A percentile compares a stretch with the other conserved stretches of the same genome.
phyloP scores from a whole-genome alignment of 2,797 vertebrate species.

The Pteronotus mesoamericanus region DNA sequence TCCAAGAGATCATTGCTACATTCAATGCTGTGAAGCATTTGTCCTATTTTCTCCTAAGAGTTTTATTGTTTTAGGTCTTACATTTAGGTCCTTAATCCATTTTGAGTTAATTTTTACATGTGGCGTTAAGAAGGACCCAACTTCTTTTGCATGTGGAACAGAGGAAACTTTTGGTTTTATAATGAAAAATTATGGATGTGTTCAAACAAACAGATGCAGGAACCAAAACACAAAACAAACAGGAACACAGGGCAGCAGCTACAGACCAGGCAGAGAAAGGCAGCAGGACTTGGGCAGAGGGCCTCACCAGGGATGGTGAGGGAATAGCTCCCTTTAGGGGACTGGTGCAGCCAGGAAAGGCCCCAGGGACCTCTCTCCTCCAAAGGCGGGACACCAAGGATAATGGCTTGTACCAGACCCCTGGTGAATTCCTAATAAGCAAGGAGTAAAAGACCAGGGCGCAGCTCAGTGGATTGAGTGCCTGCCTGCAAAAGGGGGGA shows the following conservation, averaged over 20 bases:
- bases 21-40: neutral
- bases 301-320: too few relatives aligned
- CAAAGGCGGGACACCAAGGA: too few relatives aligned
- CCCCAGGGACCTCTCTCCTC: too few relatives aligned
- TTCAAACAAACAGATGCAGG: neutral
- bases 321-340: neutral
- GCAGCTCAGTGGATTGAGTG: neutral
- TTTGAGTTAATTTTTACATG: neutral
- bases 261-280: neutral
- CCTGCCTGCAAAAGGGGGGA: too few relatives aligned
- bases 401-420: rapidly evolving
- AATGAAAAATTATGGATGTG: neutral
- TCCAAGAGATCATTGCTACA: neutral
- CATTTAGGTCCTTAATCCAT: neutral
- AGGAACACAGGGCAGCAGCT: neutral
- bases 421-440: neutral
- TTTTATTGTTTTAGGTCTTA: neutral
- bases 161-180: neutral
- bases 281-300: neutral
- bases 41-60: neutral
- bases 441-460: neutral
- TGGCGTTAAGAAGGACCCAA: neutral
- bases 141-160: neutral
- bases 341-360: neutral
- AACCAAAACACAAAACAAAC: neutral